Conservation (phyloP, 1,140 invertebrate genomes). For the Camponotus vicinus region DNA sequence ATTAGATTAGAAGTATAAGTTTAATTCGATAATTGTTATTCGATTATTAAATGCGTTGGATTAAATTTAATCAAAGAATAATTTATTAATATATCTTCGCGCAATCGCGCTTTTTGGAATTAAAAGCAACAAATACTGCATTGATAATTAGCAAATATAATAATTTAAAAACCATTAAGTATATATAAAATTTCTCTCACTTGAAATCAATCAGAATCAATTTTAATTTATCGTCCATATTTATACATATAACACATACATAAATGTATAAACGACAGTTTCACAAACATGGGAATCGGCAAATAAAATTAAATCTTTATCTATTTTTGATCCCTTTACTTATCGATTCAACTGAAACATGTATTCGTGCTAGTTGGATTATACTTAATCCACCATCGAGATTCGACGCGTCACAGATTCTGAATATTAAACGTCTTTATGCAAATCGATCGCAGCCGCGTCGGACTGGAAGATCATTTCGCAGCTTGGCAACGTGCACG, state of each 20-base stretch:
- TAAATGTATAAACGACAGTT: not conserved
- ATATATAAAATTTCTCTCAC: not conserved
- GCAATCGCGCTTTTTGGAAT: not conserved
- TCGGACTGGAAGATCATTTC: not conserved
- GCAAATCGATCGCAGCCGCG: not conserved
- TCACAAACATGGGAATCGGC: not conserved
- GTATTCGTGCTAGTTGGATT: not conserved
- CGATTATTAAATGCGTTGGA: constrained; percentile 11
- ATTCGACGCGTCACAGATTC: not conserved
- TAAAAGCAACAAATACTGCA: constrained; percentile 27
- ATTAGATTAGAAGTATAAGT: not conserved
- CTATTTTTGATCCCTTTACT: not conserved
- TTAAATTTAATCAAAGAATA: constrained; percentile 32
- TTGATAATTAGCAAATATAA: constrained; percentile 20
- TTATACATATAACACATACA: too few relatives aligned
- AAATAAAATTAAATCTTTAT: not conserved
- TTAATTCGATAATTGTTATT: not conserved
- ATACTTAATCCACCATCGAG: not conserved
- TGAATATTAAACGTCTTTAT: constrained; percentile 13
- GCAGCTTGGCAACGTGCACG: not conserved
- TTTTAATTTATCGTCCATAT: not conserved
- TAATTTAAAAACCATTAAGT: constrained; percentile 6
- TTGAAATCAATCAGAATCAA: not conserved
- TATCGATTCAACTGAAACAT: constrained; percentile 13
- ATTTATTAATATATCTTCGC: constrained; percentile 21